Base-by-base conservation (phyloP, 2,113 vertebrate species). In the Alethe diademata region DNA sequence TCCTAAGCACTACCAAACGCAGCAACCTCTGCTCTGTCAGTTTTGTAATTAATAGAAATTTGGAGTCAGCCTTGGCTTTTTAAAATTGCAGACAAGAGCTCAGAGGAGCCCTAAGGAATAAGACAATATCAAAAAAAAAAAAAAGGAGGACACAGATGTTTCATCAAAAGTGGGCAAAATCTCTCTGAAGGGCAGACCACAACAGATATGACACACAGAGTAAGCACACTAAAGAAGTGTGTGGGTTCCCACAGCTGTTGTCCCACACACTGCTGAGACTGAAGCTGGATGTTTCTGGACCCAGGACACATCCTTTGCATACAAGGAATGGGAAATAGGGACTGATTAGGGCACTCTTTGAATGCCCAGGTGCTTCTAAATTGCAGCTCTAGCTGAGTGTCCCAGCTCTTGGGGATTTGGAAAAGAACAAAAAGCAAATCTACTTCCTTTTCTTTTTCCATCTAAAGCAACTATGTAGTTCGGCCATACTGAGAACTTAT, bases 251-350 rank as follows among this genome's bases (percentile, higher is more conserved):
- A 50, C 2, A 66, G 71, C 42, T 4, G 4, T 24, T 2, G 2
- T 58, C 45, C 18, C 78, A 75, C 56, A 15, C 31, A 2, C 12
- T 14, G 25, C 22, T 54, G 47, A 73, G 42, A 43, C 47, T 45
- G 48, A 7, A 76, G 53, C 23, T 1, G 0, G 5, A 23, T 12
- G 45, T 2, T 43, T 45, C 13, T 35, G n/a, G 35, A 29, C 16
- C 33, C 16, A 29, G 56, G 53, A 47, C 35, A 73, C 1, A 0
- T 0, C 0, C 11, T 29, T 47, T 45, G 11, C 33, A 73, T 36
- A 9, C 73, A 76, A 43, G 35, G 12, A 19, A 45, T 70, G 10
- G 47, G 19, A 51, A 31, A 6, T 36, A 40, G 2, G 14, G 3
- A 4, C 23, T 65, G 64, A 47, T 53, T 20, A 54, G 19, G 8